Conservation (phyloP, 1,140 invertebrate species). For the Caenorhabditis brenneri region DNA sequence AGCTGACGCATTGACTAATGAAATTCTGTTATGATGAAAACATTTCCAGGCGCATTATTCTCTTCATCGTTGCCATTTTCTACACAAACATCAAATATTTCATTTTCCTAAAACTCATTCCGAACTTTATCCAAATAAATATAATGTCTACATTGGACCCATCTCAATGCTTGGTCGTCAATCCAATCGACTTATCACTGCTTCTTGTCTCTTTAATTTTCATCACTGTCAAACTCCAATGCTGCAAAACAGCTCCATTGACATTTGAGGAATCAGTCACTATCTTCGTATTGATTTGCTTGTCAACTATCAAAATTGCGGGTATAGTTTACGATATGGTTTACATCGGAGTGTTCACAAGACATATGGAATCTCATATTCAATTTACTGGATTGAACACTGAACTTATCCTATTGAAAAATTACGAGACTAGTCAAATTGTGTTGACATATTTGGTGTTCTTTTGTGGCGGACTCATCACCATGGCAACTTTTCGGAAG, state of each 20-base stretch:
- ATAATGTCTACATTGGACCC: neutral
- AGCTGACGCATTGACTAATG: too few relatives aligned
- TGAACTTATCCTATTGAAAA: neutral
- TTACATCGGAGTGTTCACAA: neutral
- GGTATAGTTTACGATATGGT: neutral
- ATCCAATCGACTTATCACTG: neutral
- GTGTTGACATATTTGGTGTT: neutral
- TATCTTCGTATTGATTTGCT: neutral
- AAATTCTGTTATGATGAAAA: neutral
- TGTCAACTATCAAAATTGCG: neutral
- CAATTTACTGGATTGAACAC: neutral
- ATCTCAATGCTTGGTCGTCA: neutral
- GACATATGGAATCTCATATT: neutral
- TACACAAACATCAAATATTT: neutral
- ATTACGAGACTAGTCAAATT: neutral
- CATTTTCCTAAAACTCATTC: neutral
- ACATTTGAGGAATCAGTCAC: neutral
- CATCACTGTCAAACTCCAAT: neutral
- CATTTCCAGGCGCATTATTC: neutral
- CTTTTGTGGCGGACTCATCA: neutral
- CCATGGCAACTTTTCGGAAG: neutral
- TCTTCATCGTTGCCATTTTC: neutral
- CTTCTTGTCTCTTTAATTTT: neutral
- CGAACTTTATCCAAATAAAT: neutral
- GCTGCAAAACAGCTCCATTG: neutral